Base-by-base conservation (phyloP, 2,113 vertebrate species). In the Mixornis gularis region DNA sequence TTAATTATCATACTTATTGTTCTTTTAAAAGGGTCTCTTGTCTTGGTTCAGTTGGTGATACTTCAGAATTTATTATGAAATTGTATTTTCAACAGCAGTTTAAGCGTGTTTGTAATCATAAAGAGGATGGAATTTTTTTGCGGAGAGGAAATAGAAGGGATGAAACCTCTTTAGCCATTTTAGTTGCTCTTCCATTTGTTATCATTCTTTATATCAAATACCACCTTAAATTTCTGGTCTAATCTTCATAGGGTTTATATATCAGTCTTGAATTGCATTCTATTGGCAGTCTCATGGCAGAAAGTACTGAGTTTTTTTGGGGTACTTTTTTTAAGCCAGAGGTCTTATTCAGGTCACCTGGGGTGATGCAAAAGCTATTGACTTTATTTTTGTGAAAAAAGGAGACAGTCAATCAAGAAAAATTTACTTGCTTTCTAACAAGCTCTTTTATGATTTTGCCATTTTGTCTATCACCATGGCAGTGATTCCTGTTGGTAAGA, bases 241-340 rank as follows among this genome's bases (percentile, higher is more conserved):
- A 44, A 44, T 73, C 32, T 13, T 36, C 9, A 2, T 16, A 27
- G 51, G 19, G 22, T 73, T 32, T 36, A 11, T 27, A 3, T 52
- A 25, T 72, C 26, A 29, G 41, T 59, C 49, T 76, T 82, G 6
- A 32, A 26, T 76, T 71, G 9, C 7, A 66, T 74, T 49, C 62
- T 71, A 4, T 24, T 48, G 8, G 7, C 7, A 58, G 9, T 84
- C 32, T 65, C 26, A 19, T 4, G 16, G 9, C 5, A 43, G 43
- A 82, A 89, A 55, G 8, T 21, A 4, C 16, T 53, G 8, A 5
- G 1, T 1, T 0, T 32, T 62, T 21, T 3, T 2, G 14, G 25
- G 7, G 0, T 18, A 4, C 21, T 15, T 72, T 17, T 69, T 88
- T 77, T 8, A 22, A 9, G 2, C 4, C 7, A 8, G 2, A 62